Base-by-base conservation (phyloP, 53 echinoderm and acorn worm genomes). In the Apostichopus leukothele region DNA sequence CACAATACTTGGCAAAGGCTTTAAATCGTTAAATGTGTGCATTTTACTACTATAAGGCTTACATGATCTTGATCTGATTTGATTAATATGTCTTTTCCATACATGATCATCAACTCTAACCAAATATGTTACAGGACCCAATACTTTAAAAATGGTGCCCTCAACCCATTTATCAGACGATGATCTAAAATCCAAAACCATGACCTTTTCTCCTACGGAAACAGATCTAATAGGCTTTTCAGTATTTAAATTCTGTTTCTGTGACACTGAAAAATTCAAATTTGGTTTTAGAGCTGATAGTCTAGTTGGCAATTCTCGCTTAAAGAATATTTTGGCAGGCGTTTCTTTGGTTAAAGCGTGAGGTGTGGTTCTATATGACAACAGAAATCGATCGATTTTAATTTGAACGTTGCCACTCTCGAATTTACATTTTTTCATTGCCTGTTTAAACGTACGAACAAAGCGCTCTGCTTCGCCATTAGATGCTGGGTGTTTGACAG, bases 391-490 rank as follows among this genome's bases (percentile, higher is more conserved):
- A 25, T 25, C 25, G 25, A 25, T 25, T 25, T 25, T 25, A 25
- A 25, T 0, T 25, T 25, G 25, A 25, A 25, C 25, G 25, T 25
- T 25, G 25, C 25, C 25, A 25, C 25, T 25, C 25, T 25, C 1
- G 25, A 25, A 25, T 25, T 25, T 25, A 25, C 76, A 27, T 53
- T 83, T 60, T 51, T 83, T 83, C 83, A 89, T 84, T 9, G 83
- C 71, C 51, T 85, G 53, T 25, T 89, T 89, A 83, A 89, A 89
- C 5, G 89, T 84, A 22, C 77, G 89, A 26, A 89, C 89, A 16
- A 79, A 89, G 5, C 83, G 61, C 63, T 89, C 83, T 8, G 78
- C 89, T 27, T 88, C 75, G 13, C 89, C 84, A 50, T 89, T 89
- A 52, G 89, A 81, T 22, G 83, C 54, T n/a, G 83, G 89, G 52